Base-by-base conservation (phyloP, 2,888 invertebrate species). In the Eumerus sabulonum region DNA sequence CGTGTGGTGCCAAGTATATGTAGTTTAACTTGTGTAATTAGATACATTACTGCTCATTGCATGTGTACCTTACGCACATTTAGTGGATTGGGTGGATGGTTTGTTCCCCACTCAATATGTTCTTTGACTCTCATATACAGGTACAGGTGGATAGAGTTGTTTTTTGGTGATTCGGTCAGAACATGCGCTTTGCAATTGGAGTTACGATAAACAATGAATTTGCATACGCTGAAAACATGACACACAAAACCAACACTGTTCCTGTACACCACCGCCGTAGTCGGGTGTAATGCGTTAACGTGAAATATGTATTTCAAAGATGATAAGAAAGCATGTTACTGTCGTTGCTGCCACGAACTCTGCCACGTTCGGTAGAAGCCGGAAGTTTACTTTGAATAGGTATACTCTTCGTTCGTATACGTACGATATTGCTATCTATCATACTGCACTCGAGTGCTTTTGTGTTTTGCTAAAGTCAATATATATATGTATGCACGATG, bases 51-150 rank as follows among this genome's bases (percentile, higher is more conserved):
- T 18, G 35, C 38, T 36, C 57, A 19, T 38, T 68, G 38, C 50
- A 59, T 68, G 51, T 70, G 53, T 54, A 60, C 47, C 38, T 16
- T 60, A 70, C 68, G 68, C 68, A 70, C 53, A 60, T 70, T 59
- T 42, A 50, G 51, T 17, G 57, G 13, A 13, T 19, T 17, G 7
- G 38, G 9, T 48, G 36, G 18, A 3, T n/a, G n/a, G n/a, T n/a
- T n/a, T n/a, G n/a, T n/a, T n/a, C n/a, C n/a, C n/a, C n/a, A n/a
- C n/a, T n/a, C n/a, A n/a, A n/a, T n/a, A n/a, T n/a, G n/a, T n/a
- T n/a, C n/a, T n/a, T n/a, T n/a, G n/a, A n/a, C n/a, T n/a, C n/a
- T 16, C n/a, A n/a, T 40, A 3, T 40, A 11, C 40, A 9, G n/a
- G 12, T 3, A 40, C 5, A 40, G 40, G n/a, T 40, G n/a, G 3